Evolutionary conservation across 1,140 invertebrate species (phyloP), one percentile per base, ranked within the genome.

Genomic region (Eumaeus atala): DNA sequence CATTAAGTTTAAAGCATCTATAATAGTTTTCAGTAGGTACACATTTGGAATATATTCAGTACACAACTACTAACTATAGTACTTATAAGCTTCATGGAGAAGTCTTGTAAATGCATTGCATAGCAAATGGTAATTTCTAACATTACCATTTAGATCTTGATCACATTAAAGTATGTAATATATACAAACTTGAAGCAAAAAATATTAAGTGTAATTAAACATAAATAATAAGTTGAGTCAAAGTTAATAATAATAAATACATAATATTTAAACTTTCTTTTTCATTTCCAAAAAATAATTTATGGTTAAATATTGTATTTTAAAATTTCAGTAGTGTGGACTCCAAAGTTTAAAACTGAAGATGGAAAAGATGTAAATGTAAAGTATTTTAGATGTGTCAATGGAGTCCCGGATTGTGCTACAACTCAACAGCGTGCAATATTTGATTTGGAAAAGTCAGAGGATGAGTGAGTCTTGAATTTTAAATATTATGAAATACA

Each of bases 331-430:
- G 89, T 79, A 65, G 66, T 79, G 33, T 93, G 92, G 89, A 62
- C 74, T 56, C 92, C 92, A 44, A 81, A 90, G 47, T 93, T 93
- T 70, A 90, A 89, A 59, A 89, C 84, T 58, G 90, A 91, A 66
- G 87, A 89, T 65, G 91, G 91, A 7, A 82, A 88, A 36, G 72
- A 82, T 54, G 89, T 85, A 53, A 76, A 86, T 67, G 67, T 89
- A 5, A 79, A 88, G 60, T 84, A 87, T 64, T 90, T 77, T 63
- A 84, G 84, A 38, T 89, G 91, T 66, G 75, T 90, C 33, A 90
- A 91, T 52, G 94, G 94, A 9, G 75, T 89, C 54, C 94, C 94
- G 4, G 89, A 91, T 48, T 96, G 94, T 86, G 90, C 90, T 59
- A 89, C 81, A 65, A 92, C 81, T 84, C 91, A 93, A 71, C 89